Conservation (phyloP, 2,888 invertebrate species). For the Gibbula magus region DNA sequence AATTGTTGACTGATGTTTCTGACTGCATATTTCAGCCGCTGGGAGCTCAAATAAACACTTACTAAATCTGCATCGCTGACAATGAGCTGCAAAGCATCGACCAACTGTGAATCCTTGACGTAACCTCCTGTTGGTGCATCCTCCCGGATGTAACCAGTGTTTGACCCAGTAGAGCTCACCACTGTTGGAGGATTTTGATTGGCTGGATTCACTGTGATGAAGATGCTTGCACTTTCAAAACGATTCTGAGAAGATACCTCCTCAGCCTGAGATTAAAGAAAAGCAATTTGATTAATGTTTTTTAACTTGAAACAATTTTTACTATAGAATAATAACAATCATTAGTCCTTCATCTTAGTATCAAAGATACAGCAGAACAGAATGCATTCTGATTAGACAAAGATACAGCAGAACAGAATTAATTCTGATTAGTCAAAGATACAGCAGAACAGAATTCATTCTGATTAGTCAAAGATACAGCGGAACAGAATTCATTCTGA, state of each 20-base stretch:
- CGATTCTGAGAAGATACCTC: slow-evolving; percentile 35
- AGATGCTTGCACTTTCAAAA: slow-evolving; percentile 41
- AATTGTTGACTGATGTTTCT: too few species aligned
- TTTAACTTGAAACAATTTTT: too few species aligned
- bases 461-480: too few species aligned
- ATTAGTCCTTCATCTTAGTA: too few species aligned
- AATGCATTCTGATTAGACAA: too few species aligned
- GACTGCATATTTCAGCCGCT: too few species aligned
- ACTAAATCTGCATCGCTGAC: slow-evolving; percentile 60
- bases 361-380: too few species aligned
- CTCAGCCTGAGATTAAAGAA: slow-evolving; percentile 29
- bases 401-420: too few species aligned
- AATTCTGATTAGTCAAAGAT: too few species aligned
- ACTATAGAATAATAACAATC: too few species aligned
- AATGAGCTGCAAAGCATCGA: slow-evolving; percentile 34
- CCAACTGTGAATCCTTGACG: slow-evolving; percentile 31
- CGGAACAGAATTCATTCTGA: too few species aligned
- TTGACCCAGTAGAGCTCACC: slow-evolving; percentile 23
- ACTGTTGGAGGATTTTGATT: slow-evolving; percentile 49
- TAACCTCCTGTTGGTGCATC: slow-evolving; percentile 37
- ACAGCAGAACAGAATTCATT: too few species aligned
- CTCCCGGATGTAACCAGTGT: slow-evolving; percentile 55
- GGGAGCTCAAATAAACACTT: slow-evolving; percentile 28
- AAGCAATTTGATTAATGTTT: neutral
- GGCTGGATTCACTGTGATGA: slow-evolving; percentile 39